These are phyloP conservation scores for Cuniculus paca DNA, from an alignment of 2,797 vertebrate species.

Conservation along the genomic window DNA sequence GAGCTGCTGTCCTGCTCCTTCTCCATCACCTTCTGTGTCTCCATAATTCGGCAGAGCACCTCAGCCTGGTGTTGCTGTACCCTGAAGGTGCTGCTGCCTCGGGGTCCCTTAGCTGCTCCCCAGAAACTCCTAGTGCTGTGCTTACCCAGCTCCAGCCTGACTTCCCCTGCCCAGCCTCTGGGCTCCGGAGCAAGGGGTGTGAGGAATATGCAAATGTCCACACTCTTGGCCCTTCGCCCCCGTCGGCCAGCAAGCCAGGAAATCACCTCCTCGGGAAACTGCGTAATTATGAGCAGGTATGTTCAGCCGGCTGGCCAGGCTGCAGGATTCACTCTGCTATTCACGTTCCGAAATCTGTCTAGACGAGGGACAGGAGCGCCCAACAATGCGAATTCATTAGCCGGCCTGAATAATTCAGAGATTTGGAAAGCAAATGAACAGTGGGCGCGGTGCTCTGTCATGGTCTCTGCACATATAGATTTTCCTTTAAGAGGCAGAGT, in stretches of 20 bases:
- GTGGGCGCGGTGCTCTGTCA: constrained; percentile 79
- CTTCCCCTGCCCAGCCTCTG: fast-evolving
- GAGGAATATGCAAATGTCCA: neutral
- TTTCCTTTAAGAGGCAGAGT: constrained; percentile 86
- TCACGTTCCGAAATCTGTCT: constrained; percentile 54
- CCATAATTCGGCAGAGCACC: neutral
- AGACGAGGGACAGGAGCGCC: constrained; percentile 66
- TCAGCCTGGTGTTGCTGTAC: fast-evolving
- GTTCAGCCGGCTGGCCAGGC: constrained; percentile 16
- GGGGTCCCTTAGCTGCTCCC: fast-evolving
- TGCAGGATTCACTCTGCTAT: constrained; percentile 1
- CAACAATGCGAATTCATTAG: constrained; percentile 87
- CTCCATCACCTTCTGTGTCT: too few species aligned
- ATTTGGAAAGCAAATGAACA: constrained; percentile 84
- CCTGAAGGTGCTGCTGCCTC: too few species aligned
- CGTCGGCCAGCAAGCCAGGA: neutral
- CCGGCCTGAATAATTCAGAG: constrained; percentile 87
- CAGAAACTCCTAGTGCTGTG: fast-evolving
- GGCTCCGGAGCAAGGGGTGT: neutral
- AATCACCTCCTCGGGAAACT: neutral
- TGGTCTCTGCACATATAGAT: constrained; percentile 84
- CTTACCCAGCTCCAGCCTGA: fast-evolving
- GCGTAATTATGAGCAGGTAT: fast-evolving
- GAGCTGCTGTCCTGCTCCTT: fast-evolving
- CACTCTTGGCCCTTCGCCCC: fast-evolving